phyloP scores from a whole-genome alignment of 2,888 invertebrate species.

The Tetragnatha montana region DNA sequence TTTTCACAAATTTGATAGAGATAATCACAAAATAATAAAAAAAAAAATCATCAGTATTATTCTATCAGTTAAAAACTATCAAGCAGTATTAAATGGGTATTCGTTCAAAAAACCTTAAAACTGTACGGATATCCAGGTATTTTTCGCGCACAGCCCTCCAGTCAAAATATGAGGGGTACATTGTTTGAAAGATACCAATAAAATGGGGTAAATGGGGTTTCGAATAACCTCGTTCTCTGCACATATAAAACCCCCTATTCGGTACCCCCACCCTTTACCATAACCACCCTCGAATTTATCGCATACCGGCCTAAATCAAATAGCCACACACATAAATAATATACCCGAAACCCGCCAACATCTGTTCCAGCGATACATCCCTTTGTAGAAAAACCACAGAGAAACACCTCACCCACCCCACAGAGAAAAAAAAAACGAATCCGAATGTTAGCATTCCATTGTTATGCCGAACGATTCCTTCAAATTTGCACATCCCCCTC shows the following conservation, averaged over 20 bases:
- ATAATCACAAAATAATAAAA: too few species aligned
- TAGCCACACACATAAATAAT: slow-evolving; percentile 28
- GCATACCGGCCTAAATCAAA: neutral
- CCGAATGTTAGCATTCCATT: slow-evolving; percentile 65
- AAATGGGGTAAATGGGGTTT: too few species aligned
- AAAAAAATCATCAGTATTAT: too few species aligned
- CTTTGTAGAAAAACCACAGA: slow-evolving; percentile 13
- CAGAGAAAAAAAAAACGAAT: slow-evolving; percentile 30
- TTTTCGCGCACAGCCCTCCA: too few species aligned
- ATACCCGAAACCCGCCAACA: slow-evolving; percentile 15
- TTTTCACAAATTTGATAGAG: too few species aligned
- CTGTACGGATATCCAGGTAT: too few species aligned
- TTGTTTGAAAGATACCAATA: too few species aligned
- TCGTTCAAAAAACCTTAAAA: too few species aligned
- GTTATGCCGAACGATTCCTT: slow-evolving; percentile 59
- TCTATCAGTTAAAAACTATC: too few species aligned
- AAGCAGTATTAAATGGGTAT: too few species aligned
- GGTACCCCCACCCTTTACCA: neutral
- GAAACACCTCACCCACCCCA: neutral
- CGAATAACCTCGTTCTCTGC: neutral
- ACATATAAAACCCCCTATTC: neutral
- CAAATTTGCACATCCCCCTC: slow-evolving; percentile 53
- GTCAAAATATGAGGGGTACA: too few species aligned
- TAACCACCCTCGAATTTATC: neutral
- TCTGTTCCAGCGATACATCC: slow-evolving; percentile 15